These are phyloP conservation scores for fruit fly (Drosophila melanogaster) DNA, from an alignment of 1,140 invertebrate genomes.

Conservation along the genomic window Release_6_plus_ISO1_MT NC_004354.4:1085001-1085500, in stretches of 20 bases:
- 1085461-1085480: neutral
- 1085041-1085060: constrained; percentile 3
- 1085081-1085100: neutral
- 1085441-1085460: constrained; percentile 4
- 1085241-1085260: no score
- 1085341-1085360: constrained; percentile 18
- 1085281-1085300: neutral
- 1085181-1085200: no score
- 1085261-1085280: neutral
- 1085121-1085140: neutral
- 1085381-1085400: constrained; percentile 47
- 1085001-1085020: no score
- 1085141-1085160: no score
- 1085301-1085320: neutral
- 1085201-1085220: no score
- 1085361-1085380: constrained; percentile 10
- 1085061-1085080: constrained; percentile 1
- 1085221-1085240: no score
- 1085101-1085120: neutral
- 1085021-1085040: no score
- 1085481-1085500: constrained; percentile 10
- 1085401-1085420: constrained; percentile 10
- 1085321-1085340: constrained; percentile 9
- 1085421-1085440: neutral
- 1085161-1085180: no score